phyloP scores from a whole-genome alignment of 2,797 vertebrate genomes.

The Gymnoscopelus microlampas region DNA sequence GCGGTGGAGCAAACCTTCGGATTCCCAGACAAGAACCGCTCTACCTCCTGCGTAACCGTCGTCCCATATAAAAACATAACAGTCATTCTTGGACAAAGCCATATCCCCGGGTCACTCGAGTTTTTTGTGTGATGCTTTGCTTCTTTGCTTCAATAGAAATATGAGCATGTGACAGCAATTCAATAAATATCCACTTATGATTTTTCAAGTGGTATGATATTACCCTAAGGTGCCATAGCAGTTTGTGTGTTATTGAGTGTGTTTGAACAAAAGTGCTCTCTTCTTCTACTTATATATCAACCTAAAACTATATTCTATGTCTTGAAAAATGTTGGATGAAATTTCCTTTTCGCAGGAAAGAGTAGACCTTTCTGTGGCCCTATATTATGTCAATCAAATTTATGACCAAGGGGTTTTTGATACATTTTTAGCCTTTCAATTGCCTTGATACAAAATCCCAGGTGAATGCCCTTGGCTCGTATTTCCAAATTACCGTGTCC shows the following conservation, averaged over 20 bases:
- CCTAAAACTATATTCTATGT: conserved; percentile 60
- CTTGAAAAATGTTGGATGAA: conserved; percentile 64
- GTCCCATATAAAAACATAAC: background rate
- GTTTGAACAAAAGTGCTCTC: conserved; percentile 69
- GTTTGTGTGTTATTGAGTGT: conserved; percentile 75
- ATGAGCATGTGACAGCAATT: conserved; percentile 61
- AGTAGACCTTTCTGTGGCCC: conserved; percentile 51
- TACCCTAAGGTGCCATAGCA: conserved; percentile 68
- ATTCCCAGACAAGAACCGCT: too few relatives aligned
- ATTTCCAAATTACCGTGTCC: conserved; percentile 61
- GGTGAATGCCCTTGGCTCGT: conserved; percentile 49
- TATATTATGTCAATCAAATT: conserved; percentile 65
- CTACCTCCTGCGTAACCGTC: too few relatives aligned
- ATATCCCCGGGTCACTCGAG: conserved; percentile 43
- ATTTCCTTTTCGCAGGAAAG: conserved; percentile 76
- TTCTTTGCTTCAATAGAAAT: conserved; percentile 59
- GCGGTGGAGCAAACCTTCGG: too few relatives aligned
- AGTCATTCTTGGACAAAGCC: conserved; percentile 13
- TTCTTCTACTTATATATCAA: conserved; percentile 51
- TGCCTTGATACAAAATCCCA: conserved; percentile 54
- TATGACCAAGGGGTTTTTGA: conserved; percentile 59
- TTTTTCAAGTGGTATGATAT: conserved; percentile 73
- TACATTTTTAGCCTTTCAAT: conserved; percentile 58
- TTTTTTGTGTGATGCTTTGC: conserved; percentile 46
- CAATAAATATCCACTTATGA: conserved; percentile 78